Evolutionary conservation across 1,140 invertebrate genomes (phyloP), one percentile per base, ranked within the genome.

Genomic region (Orchesella cincta): DNA sequence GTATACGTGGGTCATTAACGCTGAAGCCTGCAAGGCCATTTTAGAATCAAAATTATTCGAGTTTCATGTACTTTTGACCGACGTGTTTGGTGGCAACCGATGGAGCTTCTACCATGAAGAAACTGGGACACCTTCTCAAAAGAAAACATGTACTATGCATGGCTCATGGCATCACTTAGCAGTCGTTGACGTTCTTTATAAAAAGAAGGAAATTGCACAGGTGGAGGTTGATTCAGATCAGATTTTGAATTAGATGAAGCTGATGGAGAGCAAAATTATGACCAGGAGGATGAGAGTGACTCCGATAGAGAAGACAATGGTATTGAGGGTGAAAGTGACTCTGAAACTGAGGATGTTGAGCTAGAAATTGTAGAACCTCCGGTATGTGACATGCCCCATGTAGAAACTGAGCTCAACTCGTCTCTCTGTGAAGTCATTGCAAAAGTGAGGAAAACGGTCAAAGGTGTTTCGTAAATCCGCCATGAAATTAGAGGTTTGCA

Each of bases 101-200:
- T 31, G 67, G 67, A 8, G 67, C 67, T 20, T 8, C 67, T 33
- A 28, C 31, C 23, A 71, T 33, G 29, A 8, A 33, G 23, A 71
- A 71, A 31, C 31, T 71, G 3, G 67, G 67, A 33, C 8, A 5
- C 3, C 1, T 33, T 33, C 5, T 23, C 5, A 2, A 18, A 23
- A 71, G 16, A 31, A 2, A 8, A 33, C 67, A 71, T 33, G 14
- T 28, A 31, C 29, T 71, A 8, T 71, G 67, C 23, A 71, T 71
- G 16, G 67, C 67, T 28, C 67, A 71, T 33, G 67, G 26, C 23
- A 28, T 71, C 67, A 71, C 67, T 36, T 71, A 20, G 29, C 67
- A 8, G 34, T 71, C 8, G 23, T 23, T 29, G 67, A 71, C 8
- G 67, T 71, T 12, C 23, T 71, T 3, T 71, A 71, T 23, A 12